Base-by-base conservation (phyloP, 2,113 vertebrate species). In the Sceloporus tristichus region DNA sequence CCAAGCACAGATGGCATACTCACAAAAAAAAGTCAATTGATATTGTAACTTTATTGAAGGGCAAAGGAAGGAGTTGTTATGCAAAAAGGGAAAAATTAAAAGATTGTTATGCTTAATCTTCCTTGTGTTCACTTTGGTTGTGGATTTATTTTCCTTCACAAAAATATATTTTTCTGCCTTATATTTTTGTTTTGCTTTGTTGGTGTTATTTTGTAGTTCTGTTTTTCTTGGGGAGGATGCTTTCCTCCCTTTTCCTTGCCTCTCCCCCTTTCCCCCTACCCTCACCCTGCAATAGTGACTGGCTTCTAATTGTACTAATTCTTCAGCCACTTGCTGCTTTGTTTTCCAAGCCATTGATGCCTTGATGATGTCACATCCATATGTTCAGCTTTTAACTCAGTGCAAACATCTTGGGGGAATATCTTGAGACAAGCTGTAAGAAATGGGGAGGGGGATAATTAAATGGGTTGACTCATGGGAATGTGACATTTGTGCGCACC, bases 401-500 rank as follows among this genome's bases (percentile, higher is more conserved):
- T 88, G 90, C 91, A 65, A 91, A 94, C 93, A 92, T 94, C 88
- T 92, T 80, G 25, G 85, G 85, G 92, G 94, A 96, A 94, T 95
- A 94, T 95, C 94, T 88, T 87, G 94, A 92, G 91, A 94, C 16
- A 85, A 92, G 81, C 90, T 85, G 73, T 74, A 66, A 78, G 85
- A 86, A 86, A 68, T 54, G 59, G 40, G 75, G 85, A 91, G 93
- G 4, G 92, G 90, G 90, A 91, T 94, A 94, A 94, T 93, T 94
- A 95, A 95, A 95, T 92, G 88, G 93, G 91, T 94, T 92, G 56
- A 93, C 92, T 97, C 95, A 96, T 96, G 96, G 94, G 94, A 97
- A 96, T 96, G 97, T 97, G 96, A 97, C 97, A 97, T 97, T 96
- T 96, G 95, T 96, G 93, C 94, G 94, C 81, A 84, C 95, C 90